Evolutionary conservation across 2,113 vertebrate species (phyloP).

Genomic region (Hemicordylus capensis): DNA sequence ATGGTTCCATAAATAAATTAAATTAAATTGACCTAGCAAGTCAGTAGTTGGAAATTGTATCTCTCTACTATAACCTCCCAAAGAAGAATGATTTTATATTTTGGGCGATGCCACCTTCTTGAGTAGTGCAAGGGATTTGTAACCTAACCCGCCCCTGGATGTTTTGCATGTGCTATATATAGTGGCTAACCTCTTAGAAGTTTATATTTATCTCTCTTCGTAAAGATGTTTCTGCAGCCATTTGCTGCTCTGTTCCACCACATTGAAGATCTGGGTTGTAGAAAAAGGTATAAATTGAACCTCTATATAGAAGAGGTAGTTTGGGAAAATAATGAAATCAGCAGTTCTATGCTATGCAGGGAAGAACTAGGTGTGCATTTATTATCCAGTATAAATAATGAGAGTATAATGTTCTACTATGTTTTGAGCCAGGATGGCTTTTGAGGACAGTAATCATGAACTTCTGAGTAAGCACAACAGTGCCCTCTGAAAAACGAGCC

Average conservation of each 20-base stretch:
- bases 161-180: slow-evolving; percentile 37
- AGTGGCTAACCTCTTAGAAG: background rate
- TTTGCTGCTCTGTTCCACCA: background rate
- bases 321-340: background rate
- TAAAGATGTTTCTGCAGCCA: background rate
- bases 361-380: background rate
- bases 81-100: background rate
- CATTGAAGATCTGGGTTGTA: background rate
- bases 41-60: background rate
- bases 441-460: rapidly evolving
- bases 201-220: slow-evolving; percentile 31
- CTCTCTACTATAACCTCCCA: background rate
- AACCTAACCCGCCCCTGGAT: slow-evolving; percentile 23
- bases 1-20: background rate
- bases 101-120: background rate
- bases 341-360: rapidly evolving
- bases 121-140: background rate
- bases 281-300: background rate
- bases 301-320: background rate
- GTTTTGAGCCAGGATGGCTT: background rate
- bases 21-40: background rate
- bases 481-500: background rate
- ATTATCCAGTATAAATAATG: background rate
- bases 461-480: background rate
- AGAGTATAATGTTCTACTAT: background rate